These are phyloP conservation scores for Ischnura elegans DNA, from an alignment of 2,888 invertebrate genomes.

Conservation along the genomic window DNA sequence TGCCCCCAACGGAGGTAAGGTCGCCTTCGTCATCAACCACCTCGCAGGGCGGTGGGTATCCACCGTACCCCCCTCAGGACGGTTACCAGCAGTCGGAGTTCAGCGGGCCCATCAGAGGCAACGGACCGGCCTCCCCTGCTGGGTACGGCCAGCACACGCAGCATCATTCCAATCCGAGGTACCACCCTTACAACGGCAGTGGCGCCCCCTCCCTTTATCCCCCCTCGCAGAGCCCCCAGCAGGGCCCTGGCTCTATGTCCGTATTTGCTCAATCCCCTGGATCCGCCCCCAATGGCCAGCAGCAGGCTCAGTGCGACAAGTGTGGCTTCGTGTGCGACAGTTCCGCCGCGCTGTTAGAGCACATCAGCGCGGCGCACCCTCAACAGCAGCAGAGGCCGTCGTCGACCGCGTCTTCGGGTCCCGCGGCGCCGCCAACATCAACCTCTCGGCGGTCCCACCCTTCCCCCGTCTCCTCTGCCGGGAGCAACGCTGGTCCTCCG, in stretches of 20 bases:
- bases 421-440: background rate
- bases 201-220: slow-evolving; percentile 14
- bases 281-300: slow-evolving; percentile 73
- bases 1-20: slow-evolving; percentile 44
- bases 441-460: slow-evolving; percentile 60
- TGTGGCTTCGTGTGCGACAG: slow-evolving; percentile 90
- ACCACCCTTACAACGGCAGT: slow-evolving; percentile 74
- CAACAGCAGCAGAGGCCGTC: slow-evolving; percentile 75
- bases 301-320: slow-evolving; percentile 88
- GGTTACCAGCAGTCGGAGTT: slow-evolving; percentile 44
- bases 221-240: slow-evolving; percentile 73
- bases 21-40: slow-evolving; percentile 29
- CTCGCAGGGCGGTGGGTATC: background rate
- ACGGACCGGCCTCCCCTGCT: slow-evolving; percentile 32
- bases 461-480: slow-evolving; percentile 27
- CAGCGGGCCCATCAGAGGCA: slow-evolving; percentile 18
- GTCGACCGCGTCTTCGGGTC: slow-evolving; percentile 72
- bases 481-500: background rate
- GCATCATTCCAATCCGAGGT: slow-evolving; percentile 73
- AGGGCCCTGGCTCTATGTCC: slow-evolving; percentile 78
- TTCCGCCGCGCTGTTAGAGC: slow-evolving; percentile 86
- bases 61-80: background rate
- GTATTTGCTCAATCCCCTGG: slow-evolving; percentile 78
- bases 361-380: slow-evolving; percentile 85
- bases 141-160: background rate